Evolutionary conservation across 64 coral and sea anemone genomes (phyloP).

Genomic region (Actinia equina): DNA sequence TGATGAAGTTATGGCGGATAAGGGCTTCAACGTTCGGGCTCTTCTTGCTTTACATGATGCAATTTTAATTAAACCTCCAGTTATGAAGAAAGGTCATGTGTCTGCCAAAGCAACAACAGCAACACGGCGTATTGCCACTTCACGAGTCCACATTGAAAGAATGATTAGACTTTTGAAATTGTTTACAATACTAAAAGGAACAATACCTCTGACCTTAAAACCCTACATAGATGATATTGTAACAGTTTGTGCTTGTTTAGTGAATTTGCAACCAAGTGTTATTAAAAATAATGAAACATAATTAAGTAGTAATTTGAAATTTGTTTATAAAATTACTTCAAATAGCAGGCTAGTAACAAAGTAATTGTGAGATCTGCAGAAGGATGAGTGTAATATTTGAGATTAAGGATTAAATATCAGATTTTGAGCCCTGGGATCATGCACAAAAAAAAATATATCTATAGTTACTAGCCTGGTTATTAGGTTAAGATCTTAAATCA

Average conservation of each 20-base stretch:
- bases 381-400: too few relatives aligned
- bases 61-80: constrained; percentile 18
- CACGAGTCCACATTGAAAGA: constrained; percentile 60
- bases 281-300: constrained; percentile 21
- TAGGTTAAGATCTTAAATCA: too few relatives aligned
- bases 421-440: too few relatives aligned
- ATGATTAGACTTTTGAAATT: constrained; percentile 37
- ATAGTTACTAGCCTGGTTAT: too few relatives aligned
- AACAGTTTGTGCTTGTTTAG: constrained; percentile 51
- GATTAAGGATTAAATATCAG: too few relatives aligned
- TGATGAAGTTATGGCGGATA: too few relatives aligned
- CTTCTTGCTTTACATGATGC: constrained; percentile 19
- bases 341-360: not conserved
- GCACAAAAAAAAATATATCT: too few relatives aligned
- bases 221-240: constrained; percentile 64
- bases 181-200: constrained; percentile 16
- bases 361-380: too few relatives aligned
- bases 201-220: constrained; percentile 56
- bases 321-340: not conserved
- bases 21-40: constrained; percentile 11
- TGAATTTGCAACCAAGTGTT: constrained; percentile 45
- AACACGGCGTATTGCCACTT: constrained; percentile 18
- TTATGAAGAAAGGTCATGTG: constrained; percentile 9
- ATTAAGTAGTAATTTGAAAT: not conserved
- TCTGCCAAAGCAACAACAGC: constrained; percentile 31